These are phyloP conservation scores for Chaetops frenatus DNA, from an alignment of 2,113 vertebrate species.

Conservation along the genomic window DNA sequence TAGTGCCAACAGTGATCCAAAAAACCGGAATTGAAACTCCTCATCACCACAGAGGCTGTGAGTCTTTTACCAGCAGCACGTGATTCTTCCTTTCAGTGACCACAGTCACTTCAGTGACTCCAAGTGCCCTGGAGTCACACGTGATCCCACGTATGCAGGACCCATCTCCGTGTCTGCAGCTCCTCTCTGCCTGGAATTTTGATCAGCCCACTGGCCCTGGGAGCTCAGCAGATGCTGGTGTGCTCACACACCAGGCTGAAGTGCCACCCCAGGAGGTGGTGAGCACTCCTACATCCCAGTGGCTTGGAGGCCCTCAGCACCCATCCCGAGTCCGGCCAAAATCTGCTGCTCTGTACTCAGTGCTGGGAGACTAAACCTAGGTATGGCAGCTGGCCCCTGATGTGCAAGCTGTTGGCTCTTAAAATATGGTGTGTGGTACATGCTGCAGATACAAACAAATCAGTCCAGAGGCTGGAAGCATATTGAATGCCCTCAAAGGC, in stretches of 20 bases:
- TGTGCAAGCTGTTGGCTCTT: background rate
- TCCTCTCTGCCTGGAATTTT: background rate
- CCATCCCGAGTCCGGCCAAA: background rate
- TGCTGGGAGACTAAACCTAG: background rate
- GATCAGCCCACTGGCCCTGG: background rate
- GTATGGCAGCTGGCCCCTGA: background rate
- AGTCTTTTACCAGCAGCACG: background rate
- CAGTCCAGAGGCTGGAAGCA: background rate
- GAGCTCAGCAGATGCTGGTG: background rate
- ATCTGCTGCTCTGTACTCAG: background rate
- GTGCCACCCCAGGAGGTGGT: background rate
- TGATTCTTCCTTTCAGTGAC: background rate
- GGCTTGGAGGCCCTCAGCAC: background rate
- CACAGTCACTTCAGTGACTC: background rate
- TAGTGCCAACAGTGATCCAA: background rate
- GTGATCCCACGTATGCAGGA: accelerated
- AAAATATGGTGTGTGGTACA: background rate
- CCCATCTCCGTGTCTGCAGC: background rate
- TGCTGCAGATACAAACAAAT: background rate
- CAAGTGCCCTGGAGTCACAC: background rate
- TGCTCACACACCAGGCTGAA: background rate
- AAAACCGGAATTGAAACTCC: background rate
- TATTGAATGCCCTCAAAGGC: background rate
- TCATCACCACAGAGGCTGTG: background rate
- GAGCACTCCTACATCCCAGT: background rate